Evolutionary conservation across 2,797 vertebrate genomes (phyloP), one percentile per base, ranked within the genome.

Genomic region (Epinephelus coioides): DNA sequence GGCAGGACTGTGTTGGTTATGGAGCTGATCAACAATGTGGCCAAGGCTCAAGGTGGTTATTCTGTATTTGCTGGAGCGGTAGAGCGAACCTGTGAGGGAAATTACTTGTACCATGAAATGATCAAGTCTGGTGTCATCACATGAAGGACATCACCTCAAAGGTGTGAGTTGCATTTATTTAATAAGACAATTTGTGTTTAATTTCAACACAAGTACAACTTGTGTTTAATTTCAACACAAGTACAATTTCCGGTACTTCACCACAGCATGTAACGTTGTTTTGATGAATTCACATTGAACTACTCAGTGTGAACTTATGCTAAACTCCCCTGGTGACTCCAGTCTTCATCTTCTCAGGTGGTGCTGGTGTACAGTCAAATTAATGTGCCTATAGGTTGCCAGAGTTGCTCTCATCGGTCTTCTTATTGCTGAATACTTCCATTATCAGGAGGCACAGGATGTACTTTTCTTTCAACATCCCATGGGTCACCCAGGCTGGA

Each of bases 21-120:
- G 97, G 97, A 98, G 85, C 91, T 98, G 88, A 98, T 98, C 89
- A 98, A 98, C 91, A 98, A 98, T 0, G 97, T 98, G 44, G 97
- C 97, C 46, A 98, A 98, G 89, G 97, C 96, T 76, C 97, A 98
- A 11, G 96, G 97, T 67, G 97, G 97, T 65, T 98, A 98, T 82
- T 98, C 97, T 0, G 97, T 98, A 84, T 98, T 98, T 55, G 97
- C 97, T 3, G 97, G 97, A 0, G 97, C 97, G 4, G 97, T 97
- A 43, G 97, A 98, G 80, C 93, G 97, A 30, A 98, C 97, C 54
- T 96, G 97, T 0, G 97, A 98, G 78, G 97, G 97, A 86, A 98
- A 98, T 44, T 97, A 98, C 64, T 94, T 98, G 84, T 98, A 98
- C 91, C 96, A 98, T 46, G 97, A 98, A 91, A 98, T 98, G 97